Percentiles rank a stretch among this genome's conserved stretches.
Evolutionary conservation across 2,888 invertebrate genomes (phyloP).

Genomic region (Leptarthrus brevirostris): DNA sequence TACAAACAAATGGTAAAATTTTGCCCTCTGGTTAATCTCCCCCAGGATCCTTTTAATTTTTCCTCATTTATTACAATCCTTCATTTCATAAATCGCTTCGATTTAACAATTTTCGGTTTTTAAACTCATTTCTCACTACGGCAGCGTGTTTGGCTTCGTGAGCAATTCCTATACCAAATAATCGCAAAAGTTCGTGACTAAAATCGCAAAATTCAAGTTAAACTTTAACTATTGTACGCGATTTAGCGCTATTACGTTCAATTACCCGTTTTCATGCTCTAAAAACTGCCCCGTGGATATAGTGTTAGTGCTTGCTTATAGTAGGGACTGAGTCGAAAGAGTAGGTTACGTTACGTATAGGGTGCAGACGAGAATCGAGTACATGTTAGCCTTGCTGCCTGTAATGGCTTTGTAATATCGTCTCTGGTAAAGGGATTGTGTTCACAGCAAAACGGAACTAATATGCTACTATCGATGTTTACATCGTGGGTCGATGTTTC

Average conservation of each 20-base stretch:
- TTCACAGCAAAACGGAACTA: slow-evolving; percentile 34
- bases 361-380: too few species aligned
- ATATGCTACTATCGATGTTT: slow-evolving; percentile 32
- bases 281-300: slow-evolving; percentile 13
- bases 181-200: slow-evolving; percentile 37
- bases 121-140: slow-evolving; percentile 13
- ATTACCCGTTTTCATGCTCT: slow-evolving; percentile 43
- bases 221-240: slow-evolving; percentile 46
- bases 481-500: slow-evolving; percentile 6
- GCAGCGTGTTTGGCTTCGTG: background rate
- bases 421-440: slow-evolving; percentile 27
- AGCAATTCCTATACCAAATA: background rate
- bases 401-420: slow-evolving; percentile 39
- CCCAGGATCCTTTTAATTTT: slow-evolving; percentile 19
- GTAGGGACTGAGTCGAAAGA: background rate
- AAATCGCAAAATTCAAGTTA: slow-evolving; percentile 38
- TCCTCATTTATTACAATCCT: background rate
- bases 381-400: background rate
- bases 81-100: slow-evolving; percentile 23
- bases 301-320: background rate
- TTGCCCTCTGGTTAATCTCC: too few species aligned
- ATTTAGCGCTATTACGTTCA: slow-evolving; percentile 46
- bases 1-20: too few species aligned
- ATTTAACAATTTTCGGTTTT: slow-evolving; percentile 28
- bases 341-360: too few species aligned